phyloP scores from a whole-genome alignment of 2,797 vertebrate genomes.

The Oryzias sinensis region DNA sequence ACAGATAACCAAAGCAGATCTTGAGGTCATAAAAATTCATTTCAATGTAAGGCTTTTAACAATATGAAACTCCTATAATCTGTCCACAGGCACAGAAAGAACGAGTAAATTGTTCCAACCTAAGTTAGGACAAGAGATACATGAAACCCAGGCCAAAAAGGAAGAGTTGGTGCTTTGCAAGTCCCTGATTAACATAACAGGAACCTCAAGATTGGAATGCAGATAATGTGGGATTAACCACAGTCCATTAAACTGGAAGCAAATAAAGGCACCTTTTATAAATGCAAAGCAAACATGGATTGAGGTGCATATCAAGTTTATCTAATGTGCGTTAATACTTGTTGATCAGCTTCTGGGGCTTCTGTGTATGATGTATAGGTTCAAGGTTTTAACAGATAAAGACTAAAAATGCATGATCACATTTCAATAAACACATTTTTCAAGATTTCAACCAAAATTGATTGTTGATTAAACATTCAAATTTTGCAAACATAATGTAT shows the following conservation, averaged over 20 bases:
- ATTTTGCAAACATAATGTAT: too few relatives aligned
- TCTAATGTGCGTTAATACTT: not conserved
- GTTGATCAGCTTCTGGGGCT: too few relatives aligned
- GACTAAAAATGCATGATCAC: too few relatives aligned
- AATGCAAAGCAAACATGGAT: conserved; percentile 11
- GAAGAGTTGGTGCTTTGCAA: conserved; percentile 28
- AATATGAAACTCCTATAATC: conserved; percentile 38
- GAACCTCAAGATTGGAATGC: conserved; percentile 24
- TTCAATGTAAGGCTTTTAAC: conserved; percentile 26
- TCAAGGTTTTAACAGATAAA: too few relatives aligned
- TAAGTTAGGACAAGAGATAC: conserved; percentile 19
- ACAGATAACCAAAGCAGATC: conserved; percentile 34
- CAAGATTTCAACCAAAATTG: too few relatives aligned
- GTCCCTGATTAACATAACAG: conserved; percentile 34
- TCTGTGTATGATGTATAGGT: too few relatives aligned
- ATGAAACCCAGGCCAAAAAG: conserved; percentile 16
- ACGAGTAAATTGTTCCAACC: conserved; percentile 36
- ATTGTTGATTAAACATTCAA: too few relatives aligned
- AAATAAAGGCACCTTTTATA: conserved; percentile 19
- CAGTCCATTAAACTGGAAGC: conserved; percentile 22
- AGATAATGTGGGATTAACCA: conserved; percentile 30
- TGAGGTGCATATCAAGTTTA: conserved; percentile 2
- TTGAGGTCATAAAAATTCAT: conserved; percentile 38
- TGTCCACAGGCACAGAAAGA: conserved; percentile 30
- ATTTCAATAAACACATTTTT: too few relatives aligned